Percentiles rank a stretch among this genome's conserved stretches.
These are phyloP conservation scores for Alethe diademata DNA, from an alignment of 2,113 vertebrate genomes.

Conservation along the genomic window DNA sequence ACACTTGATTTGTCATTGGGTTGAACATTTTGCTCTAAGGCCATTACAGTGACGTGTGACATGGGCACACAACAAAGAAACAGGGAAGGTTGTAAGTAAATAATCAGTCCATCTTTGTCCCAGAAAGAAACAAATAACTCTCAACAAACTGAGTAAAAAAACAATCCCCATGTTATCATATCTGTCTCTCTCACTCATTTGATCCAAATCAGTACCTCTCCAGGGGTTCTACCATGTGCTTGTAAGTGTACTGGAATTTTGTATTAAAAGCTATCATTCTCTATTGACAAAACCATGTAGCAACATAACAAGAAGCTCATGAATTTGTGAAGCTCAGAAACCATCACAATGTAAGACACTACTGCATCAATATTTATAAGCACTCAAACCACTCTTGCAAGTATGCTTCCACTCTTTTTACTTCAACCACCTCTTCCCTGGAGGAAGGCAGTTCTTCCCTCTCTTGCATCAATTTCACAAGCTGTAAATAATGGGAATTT, in stretches of 20 bases:
- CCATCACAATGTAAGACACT: neutral
- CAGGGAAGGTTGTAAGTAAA: neutral
- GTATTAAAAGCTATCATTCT: neutral
- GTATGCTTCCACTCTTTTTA: neutral
- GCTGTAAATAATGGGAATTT: neutral
- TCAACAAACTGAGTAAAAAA: neutral
- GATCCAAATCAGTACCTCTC: conserved; percentile 34
- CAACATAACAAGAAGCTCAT: neutral
- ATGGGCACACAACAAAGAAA: neutral
- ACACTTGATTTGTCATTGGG: neutral
- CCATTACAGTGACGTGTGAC: neutral
- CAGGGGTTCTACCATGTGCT: neutral
- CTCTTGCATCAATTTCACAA: neutral
- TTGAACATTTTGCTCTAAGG: neutral
- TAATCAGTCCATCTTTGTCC: neutral
- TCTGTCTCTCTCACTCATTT: neutral
- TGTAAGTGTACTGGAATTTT: neutral
- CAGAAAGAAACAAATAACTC: neutral
- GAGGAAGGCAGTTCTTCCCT: neutral
- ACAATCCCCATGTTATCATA: neutral
- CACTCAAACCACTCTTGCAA: neutral
- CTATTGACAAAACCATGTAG: neutral
- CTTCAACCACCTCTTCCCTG: neutral
- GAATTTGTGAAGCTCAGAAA: conserved; percentile 4
- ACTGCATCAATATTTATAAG: conserved; percentile 12